phyloP scores from a whole-genome alignment of 2,888 invertebrate genomes.

The Melanostoma scalare region DNA sequence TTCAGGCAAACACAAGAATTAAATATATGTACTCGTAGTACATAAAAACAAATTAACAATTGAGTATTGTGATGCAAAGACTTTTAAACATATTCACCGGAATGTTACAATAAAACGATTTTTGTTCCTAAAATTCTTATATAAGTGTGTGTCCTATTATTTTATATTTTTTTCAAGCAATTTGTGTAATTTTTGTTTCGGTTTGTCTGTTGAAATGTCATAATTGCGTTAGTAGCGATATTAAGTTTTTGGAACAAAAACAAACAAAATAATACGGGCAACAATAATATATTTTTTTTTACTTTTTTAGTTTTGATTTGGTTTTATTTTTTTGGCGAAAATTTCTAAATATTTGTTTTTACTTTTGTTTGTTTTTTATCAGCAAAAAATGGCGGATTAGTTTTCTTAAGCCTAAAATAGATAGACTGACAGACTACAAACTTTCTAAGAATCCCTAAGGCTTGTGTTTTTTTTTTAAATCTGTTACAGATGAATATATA shows the following conservation, averaged over 20 bases:
- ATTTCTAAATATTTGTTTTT: slow-evolving; percentile 33
- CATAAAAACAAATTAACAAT: slow-evolving; percentile 5
- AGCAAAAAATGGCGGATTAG: slow-evolving; percentile 59
- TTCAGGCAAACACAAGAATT: slow-evolving; percentile 10
- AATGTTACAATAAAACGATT: slow-evolving; percentile 52
- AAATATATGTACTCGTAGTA: not conserved
- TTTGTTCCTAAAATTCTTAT: not conserved
- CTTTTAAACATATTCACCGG: slow-evolving; percentile 34
- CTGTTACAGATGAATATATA: slow-evolving; percentile 21
- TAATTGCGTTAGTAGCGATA: slow-evolving; percentile 14
- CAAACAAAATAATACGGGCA: slow-evolving; percentile 55
- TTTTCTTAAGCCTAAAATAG: slow-evolving; percentile 47
- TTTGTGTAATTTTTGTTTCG: slow-evolving; percentile 18
- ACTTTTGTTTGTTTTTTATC: slow-evolving; percentile 19
- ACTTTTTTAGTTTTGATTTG: not conserved
- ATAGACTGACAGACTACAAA: slow-evolving; percentile 45
- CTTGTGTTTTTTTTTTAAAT: slow-evolving; percentile 13
- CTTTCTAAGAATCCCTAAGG: slow-evolving; percentile 54
- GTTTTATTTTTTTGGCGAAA: slow-evolving; percentile 28
- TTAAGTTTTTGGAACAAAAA: slow-evolving; percentile 12
- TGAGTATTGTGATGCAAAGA: slow-evolving; percentile 45
- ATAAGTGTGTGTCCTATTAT: slow-evolving; percentile 33
- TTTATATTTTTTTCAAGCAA: slow-evolving; percentile 43
- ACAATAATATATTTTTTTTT: slow-evolving; percentile 14
- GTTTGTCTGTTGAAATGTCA: slow-evolving; percentile 16